Conservation (phyloP, 2,113 vertebrate species). For the Malurus cyaneus region DNA sequence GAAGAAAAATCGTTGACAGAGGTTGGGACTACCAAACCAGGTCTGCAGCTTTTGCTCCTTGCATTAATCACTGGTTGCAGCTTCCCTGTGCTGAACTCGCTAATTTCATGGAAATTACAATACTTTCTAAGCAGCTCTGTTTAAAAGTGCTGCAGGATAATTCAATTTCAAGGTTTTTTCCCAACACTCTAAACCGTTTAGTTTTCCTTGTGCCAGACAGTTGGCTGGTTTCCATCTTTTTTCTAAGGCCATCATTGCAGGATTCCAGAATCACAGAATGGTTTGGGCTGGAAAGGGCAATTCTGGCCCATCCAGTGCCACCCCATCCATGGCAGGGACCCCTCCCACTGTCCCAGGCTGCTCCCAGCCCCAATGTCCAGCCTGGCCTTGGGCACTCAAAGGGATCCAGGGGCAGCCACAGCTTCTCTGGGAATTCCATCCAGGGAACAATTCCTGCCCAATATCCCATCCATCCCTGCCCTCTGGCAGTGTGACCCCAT, state of each 20-base stretch:
- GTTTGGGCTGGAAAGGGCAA: not conserved
- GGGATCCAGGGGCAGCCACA: too few species aligned
- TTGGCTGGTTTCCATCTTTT: not conserved
- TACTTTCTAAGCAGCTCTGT: not conserved
- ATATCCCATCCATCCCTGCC: accelerated
- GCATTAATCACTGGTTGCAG: not conserved
- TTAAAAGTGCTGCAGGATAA: not conserved
- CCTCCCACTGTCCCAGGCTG: not conserved
- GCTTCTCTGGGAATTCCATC: too few species aligned
- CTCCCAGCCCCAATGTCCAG: not conserved
- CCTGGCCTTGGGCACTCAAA: not conserved
- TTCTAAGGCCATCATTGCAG: not conserved
- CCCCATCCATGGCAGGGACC: not conserved
- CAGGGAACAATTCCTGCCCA: not conserved
- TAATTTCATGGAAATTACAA: not conserved
- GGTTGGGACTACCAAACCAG: not conserved
- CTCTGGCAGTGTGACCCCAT: not conserved
- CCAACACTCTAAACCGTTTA: not conserved
- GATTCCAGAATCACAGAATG: not conserved
- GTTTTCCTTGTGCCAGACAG: not conserved
- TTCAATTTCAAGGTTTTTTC: not conserved
- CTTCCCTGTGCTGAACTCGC: not conserved
- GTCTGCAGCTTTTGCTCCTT: not conserved
- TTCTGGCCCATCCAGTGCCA: accelerated
- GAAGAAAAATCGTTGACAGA: not conserved